Percentiles rank a stretch among this genome's conserved stretches.
These are phyloP conservation scores for Drosophila greeni DNA, from an alignment of 2,888 invertebrate genomes.

Conservation along the genomic window DNA sequence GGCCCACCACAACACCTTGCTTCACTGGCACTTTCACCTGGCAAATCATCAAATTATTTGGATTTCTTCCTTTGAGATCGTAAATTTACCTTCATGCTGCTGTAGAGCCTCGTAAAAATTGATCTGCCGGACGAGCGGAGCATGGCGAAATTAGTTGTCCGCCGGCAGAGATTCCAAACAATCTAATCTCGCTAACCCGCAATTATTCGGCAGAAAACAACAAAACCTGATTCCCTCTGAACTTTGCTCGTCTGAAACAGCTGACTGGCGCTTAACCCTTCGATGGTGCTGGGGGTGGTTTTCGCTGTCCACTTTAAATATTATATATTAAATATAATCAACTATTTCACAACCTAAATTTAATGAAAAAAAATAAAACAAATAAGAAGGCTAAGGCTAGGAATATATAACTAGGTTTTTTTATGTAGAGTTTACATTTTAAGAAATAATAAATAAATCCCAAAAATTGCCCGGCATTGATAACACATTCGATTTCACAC, in stretches of 20 bases:
- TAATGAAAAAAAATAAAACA: too few species aligned
- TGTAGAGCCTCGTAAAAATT: slow-evolving; percentile 37
- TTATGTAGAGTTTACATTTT: too few species aligned
- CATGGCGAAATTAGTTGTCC: slow-evolving; percentile 13
- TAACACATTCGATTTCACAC: slow-evolving; percentile 48
- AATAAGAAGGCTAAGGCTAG: too few species aligned
- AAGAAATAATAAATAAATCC: not conserved
- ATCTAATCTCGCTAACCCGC: slow-evolving; percentile 20
- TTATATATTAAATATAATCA: not conserved
- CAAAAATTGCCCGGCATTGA: slow-evolving; percentile 17
- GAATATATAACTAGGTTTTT: not conserved
- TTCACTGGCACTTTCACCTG: slow-evolving; percentile 74
- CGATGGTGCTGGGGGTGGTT: not conserved
- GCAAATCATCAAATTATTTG: not conserved
- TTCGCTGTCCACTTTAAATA: not conserved
- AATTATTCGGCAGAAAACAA: slow-evolving; percentile 29
- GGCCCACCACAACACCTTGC: slow-evolving; percentile 80
- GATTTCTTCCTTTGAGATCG: not conserved
- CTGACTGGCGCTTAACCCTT: slow-evolving; percentile 34
- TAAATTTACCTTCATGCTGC: slow-evolving; percentile 51
- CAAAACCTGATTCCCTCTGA: slow-evolving; percentile 17
- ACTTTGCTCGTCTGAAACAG: slow-evolving; percentile 31
- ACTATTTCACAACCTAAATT: not conserved
- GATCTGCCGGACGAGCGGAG: slow-evolving; percentile 10
- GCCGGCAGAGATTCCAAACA: slow-evolving; percentile 4